Percentiles rank a stretch among this genome's conserved stretches.
Evolutionary conservation across 2,113 vertebrate genomes (phyloP).

Genomic region (Odocoileus virginianus): DNA sequence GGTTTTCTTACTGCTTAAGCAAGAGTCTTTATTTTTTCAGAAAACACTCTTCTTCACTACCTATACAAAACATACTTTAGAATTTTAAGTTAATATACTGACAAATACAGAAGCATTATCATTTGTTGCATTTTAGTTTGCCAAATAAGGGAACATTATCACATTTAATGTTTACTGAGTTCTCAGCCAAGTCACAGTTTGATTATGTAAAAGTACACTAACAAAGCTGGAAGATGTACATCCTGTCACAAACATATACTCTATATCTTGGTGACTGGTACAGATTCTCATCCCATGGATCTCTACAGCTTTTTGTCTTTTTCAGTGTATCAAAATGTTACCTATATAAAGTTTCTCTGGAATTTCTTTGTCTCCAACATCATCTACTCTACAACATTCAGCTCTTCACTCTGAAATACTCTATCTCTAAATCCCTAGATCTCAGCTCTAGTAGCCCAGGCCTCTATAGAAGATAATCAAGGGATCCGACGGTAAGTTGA

Average conservation of each 20-base stretch:
- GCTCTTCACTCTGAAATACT: neutral
- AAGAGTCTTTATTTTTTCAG: neutral
- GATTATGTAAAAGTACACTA: neutral
- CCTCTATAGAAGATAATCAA: neutral
- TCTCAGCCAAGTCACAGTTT: neutral
- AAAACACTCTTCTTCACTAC: neutral
- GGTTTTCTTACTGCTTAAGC: slow-evolving; percentile 10
- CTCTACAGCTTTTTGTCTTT: neutral
- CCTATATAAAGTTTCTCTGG: neutral
- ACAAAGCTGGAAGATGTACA: neutral
- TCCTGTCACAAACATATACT: neutral
- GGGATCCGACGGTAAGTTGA: neutral
- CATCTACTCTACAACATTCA: neutral
- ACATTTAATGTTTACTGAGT: neutral
- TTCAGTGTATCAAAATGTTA: neutral
- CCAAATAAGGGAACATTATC: neutral
- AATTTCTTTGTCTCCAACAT: neutral
- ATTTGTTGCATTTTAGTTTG: slow-evolving; percentile 38
- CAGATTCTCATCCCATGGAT: neutral
- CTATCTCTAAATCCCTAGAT: neutral
- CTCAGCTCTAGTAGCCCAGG: neutral
- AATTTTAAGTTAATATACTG: slow-evolving; percentile 10
- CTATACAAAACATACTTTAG: neutral
- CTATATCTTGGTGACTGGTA: neutral
- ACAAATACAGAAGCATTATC: slow-evolving; percentile 18